phyloP scores from a whole-genome alignment of 2,888 invertebrate genomes.

The Epinotia ramella region DNA sequence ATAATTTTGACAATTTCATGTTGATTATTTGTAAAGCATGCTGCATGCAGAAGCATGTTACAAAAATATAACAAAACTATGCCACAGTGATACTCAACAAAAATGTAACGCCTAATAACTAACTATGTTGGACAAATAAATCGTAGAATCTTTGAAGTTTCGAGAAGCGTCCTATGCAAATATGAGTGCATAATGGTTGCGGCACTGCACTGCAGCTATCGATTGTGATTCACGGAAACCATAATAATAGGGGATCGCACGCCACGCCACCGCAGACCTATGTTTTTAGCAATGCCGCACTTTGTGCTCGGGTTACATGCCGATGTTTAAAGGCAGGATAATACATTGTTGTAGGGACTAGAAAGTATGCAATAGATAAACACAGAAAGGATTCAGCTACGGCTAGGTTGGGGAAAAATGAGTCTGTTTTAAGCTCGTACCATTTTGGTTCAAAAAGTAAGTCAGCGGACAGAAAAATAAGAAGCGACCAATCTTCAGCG shows the following conservation, averaged over 20 bases:
- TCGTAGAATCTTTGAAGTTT: neutral
- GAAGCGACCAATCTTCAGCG: too few species aligned
- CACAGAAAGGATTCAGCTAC: neutral
- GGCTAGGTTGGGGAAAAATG: too few species aligned
- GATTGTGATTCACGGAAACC: conserved; percentile 44
- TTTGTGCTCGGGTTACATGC: neutral
- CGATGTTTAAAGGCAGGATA: neutral
- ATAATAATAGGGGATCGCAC: conserved; percentile 36
- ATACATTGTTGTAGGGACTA: neutral
- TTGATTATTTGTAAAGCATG: too few species aligned
- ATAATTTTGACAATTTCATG: too few species aligned
- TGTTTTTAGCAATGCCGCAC: conserved; percentile 1
- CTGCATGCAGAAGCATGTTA: too few species aligned
- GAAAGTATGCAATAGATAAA: neutral
- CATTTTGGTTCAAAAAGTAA: too few species aligned
- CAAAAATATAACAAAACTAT: too few species aligned
- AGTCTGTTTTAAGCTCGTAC: too few species aligned
- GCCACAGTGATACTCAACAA: too few species aligned
- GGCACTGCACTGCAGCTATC: conserved; percentile 38
- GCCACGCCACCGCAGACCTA: conserved; percentile 27
- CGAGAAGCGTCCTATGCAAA: neutral
- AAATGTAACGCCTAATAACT: too few species aligned
- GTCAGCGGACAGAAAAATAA: too few species aligned
- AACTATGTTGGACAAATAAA: too few species aligned
- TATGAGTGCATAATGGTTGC: conserved; percentile 32